Evolutionary conservation across 2,113 vertebrate genomes (phyloP).

Genomic region (Hippolais icterina): DNA sequence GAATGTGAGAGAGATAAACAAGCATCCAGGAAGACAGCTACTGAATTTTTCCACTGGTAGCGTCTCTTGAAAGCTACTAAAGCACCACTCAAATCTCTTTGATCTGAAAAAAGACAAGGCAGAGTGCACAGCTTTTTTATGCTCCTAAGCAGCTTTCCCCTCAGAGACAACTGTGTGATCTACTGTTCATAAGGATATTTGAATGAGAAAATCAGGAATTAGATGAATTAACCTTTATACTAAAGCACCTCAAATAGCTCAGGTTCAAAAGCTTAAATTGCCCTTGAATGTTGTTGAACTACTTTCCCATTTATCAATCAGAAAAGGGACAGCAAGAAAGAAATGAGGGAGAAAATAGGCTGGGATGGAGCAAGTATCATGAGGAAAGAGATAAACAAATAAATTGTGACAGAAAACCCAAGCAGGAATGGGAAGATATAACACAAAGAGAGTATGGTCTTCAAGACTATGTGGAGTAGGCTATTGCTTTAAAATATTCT

Average conservation of each 20-base stretch:
- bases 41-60: slow-evolving; percentile 23
- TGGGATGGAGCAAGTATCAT: not conserved
- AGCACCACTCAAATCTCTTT: slow-evolving; percentile 6
- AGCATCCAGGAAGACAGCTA: not conserved
- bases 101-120: slow-evolving; percentile 17
- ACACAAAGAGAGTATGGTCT: not conserved
- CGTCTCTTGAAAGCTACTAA: slow-evolving; percentile 6
- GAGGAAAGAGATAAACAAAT: not conserved
- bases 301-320: not conserved
- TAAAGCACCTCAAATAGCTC: not conserved
- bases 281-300: not conserved
- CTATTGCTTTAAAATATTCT: not conserved
- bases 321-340: not conserved
- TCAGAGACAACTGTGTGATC: not conserved
- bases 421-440: not conserved
- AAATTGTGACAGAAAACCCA: not conserved
- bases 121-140: not conserved
- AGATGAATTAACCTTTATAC: not conserved
- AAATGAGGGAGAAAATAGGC: not conserved
- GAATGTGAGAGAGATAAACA: slow-evolving; percentile 4
- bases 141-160: not conserved
- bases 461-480: not conserved
- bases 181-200: not conserved
- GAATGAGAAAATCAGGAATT: slow-evolving; percentile 1
- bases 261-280: not conserved